phyloP scores from a whole-genome alignment of 2,888 invertebrate genomes.

The Xestia xanthographa region DNA sequence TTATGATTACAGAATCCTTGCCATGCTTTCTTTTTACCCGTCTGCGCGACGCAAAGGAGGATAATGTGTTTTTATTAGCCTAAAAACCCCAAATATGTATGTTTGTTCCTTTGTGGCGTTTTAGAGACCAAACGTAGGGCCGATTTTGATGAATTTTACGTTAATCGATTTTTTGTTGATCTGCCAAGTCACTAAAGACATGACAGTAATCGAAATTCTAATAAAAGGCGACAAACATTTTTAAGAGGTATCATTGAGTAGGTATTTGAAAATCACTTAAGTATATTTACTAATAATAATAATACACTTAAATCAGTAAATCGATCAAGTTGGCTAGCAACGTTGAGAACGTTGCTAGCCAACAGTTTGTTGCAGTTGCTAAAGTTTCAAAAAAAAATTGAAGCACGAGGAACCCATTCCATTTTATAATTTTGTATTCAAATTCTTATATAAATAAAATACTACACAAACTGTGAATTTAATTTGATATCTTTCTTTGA shows the following conservation, averaged over 20 bases:
- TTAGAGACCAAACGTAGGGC: neutral
- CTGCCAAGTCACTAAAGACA: no score
- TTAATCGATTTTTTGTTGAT: neutral
- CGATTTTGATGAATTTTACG: neutral
- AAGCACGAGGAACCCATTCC: neutral
- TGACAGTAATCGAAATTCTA: neutral
- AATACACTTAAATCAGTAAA: no score
- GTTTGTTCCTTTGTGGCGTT: neutral
- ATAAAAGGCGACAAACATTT: neutral
- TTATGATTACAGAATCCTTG: constrained; percentile 30
- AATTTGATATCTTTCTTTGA: constrained; percentile 5
- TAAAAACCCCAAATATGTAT: neutral
- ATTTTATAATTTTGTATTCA: neutral
- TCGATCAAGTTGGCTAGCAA: no score
- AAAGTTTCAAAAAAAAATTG: neutral
- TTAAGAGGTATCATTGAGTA: no score
- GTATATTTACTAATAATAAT: no score
- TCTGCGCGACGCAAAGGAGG: neutral
- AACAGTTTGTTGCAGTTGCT: no score
- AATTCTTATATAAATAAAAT: constrained; percentile 8
- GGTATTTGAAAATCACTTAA: no score
- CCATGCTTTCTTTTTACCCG: constrained; percentile 3
- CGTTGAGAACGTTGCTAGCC: no score
- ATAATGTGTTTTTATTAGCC: neutral
- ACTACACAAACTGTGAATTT: constrained; percentile 13